Evolutionary conservation across 2,888 invertebrate species (phyloP).

Genomic region (Xanthia togata): DNA sequence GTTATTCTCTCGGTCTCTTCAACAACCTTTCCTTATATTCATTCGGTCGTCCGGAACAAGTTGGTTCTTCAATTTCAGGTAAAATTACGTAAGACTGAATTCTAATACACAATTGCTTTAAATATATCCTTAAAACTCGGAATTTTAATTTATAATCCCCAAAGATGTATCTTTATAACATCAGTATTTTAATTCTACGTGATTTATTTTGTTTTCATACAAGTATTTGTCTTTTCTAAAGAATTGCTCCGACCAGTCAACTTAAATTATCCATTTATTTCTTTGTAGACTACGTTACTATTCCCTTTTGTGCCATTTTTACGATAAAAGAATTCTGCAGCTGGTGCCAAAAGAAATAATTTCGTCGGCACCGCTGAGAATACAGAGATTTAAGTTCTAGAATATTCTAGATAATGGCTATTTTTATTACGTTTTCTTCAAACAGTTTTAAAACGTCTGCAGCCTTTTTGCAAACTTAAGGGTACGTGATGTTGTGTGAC

Average conservation of each 20-base stretch:
- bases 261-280: slow-evolving; percentile 62
- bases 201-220: slow-evolving; percentile 24
- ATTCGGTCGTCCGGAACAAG: slow-evolving; percentile 57
- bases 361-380: slow-evolving; percentile 55
- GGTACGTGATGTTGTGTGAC: slow-evolving; percentile 33
- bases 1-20: slow-evolving; percentile 49
- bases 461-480: slow-evolving; percentile 22
- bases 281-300: slow-evolving; percentile 58
- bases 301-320: slow-evolving; percentile 67
- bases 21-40: slow-evolving; percentile 66
- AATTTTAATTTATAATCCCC: slow-evolving; percentile 27
- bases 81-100: slow-evolving; percentile 3
- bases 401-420: slow-evolving; percentile 48
- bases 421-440: slow-evolving; percentile 52
- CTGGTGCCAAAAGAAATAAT: slow-evolving; percentile 69
- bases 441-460: slow-evolving; percentile 37
- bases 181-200: not conserved
- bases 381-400: slow-evolving; percentile 58
- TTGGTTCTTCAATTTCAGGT: slow-evolving; percentile 21
- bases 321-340: slow-evolving; percentile 68
- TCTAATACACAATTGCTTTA: not conserved
- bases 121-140: not conserved
- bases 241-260: slow-evolving; percentile 32
- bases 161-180: not conserved
- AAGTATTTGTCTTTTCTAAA: slow-evolving; percentile 34